Evolutionary conservation across 2,888 invertebrate species (phyloP).

Genomic region (Leptinotarsa rubiginosa): DNA sequence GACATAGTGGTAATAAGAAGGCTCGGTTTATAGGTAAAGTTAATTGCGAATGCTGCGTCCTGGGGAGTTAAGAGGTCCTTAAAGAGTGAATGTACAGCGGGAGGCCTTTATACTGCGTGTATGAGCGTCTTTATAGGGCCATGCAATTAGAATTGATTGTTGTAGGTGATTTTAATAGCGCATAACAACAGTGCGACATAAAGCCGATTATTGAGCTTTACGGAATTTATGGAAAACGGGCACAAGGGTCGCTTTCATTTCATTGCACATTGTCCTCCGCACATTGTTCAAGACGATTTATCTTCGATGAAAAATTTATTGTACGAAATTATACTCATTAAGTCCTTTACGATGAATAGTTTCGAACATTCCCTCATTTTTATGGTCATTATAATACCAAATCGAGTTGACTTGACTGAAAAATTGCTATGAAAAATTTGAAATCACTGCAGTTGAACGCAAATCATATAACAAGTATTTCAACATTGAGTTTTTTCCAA

Average conservation of each 20-base stretch:
- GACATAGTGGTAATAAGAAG: slow-evolving; percentile 55
- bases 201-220: slow-evolving; percentile 62
- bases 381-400: slow-evolving; percentile 22
- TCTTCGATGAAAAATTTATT: slow-evolving; percentile 31
- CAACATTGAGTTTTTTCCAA: too few species aligned
- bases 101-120: slow-evolving; percentile 61
- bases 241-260: slow-evolving; percentile 41
- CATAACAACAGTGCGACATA: slow-evolving; percentile 62
- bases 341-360: slow-evolving; percentile 16
- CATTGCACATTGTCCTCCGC: slow-evolving; percentile 31
- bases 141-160: slow-evolving; percentile 66
- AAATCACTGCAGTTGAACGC: too few species aligned
- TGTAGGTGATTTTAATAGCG: slow-evolving; percentile 65
- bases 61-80: slow-evolving; percentile 61
- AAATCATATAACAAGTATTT: too few species aligned
- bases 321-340: slow-evolving; percentile 33
- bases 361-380: slow-evolving; percentile 1
- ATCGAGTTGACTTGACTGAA: slow-evolving; percentile 24
- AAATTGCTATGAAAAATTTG: slow-evolving; percentile 6
- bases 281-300: slow-evolving; percentile 31
- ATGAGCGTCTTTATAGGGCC: slow-evolving; percentile 63
- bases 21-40: slow-evolving; percentile 59
- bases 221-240: slow-evolving; percentile 57
- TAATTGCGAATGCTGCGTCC: slow-evolving; percentile 61
- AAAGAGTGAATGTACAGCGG: slow-evolving; percentile 61